phyloP scores from a whole-genome alignment of 2,797 vertebrate genomes.

The Chromobotia macracanthus region DNA sequence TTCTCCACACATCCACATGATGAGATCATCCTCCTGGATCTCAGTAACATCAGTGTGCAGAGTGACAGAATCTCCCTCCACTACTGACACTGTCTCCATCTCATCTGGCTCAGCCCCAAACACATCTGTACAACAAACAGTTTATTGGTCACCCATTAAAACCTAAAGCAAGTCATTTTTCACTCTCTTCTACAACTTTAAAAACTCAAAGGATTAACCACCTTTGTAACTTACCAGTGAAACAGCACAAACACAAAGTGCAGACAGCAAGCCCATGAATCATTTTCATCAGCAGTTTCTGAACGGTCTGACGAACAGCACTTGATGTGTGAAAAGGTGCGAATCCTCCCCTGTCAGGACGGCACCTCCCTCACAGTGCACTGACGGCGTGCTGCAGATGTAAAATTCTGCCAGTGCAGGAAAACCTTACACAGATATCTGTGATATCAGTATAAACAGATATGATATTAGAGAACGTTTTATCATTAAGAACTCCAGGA shows the following conservation, averaged over 20 bases:
- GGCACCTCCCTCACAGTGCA: background rate
- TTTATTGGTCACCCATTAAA: background rate
- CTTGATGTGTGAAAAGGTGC: background rate
- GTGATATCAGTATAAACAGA: no score
- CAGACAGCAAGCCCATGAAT: background rate
- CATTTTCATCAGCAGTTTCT: background rate
- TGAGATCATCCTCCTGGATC: background rate
- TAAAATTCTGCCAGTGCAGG: no score
- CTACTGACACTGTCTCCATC: background rate
- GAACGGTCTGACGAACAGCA: background rate
- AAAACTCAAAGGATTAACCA: background rate
- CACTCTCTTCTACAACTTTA: no score
- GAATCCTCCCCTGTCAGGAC: background rate
- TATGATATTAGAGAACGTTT: no score
- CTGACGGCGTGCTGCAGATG: background rate
- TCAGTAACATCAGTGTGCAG: background rate
- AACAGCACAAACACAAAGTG: background rate
- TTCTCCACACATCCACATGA: conserved; percentile 6
- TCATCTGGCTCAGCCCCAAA: background rate
- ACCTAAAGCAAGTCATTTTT: no score
- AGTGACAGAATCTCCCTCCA: conserved; percentile 1
- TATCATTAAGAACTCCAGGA: no score
- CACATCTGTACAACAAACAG: background rate
- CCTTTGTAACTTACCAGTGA: background rate
- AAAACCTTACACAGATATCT: no score